Evolutionary conservation across 2,113 vertebrate genomes (phyloP), one percentile per base, ranked within the genome.

Genomic region (Barbus barbus): DNA sequence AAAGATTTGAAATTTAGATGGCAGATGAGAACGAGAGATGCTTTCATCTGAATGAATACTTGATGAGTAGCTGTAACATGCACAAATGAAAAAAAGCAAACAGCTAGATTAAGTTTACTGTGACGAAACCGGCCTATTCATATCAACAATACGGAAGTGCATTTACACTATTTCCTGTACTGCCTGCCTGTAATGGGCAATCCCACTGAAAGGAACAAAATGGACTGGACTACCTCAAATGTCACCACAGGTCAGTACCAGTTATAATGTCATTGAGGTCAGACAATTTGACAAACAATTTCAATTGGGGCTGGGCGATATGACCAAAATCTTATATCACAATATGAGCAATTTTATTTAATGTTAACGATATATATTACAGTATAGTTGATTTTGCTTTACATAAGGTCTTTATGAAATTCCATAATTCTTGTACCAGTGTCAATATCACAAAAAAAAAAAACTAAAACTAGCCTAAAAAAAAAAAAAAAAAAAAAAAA

Each of bases 31-130:
- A 31, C 14, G 22, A 26, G 22, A 63, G 14, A 46, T 18, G 53
- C 56, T 80, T 80, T 80, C 18, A 80, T 46, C 78, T 28, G 26
- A 67, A 67, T 80, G 20, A 80, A 80, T 13, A 67, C 24, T 22
- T 31, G 24, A 79, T 13, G 24, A 38, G 38, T 26, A 60, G 58
- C 24, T 20, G 41, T 46, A 38, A 41, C 11, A 31, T 51, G 31
- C 9, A 48, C 44, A 75, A 51, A 4, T 75, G 22, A 41, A 63
- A 79, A 41, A 78, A 36, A 58, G 9, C 7, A 28, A 36, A 61
- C 14, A 26, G 33, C 12, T 13, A 24, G 24, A 61, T 44, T 20
- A 26, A 24, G 61, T 61, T 44, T 44, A 26, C 13, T 24, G 36
- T 18, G 22, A 33, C 12, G 12, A 78, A 78, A 78, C 20, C 7